These are phyloP conservation scores for Sarcophaga subvicina DNA, from an alignment of 2,888 invertebrate species.

Conservation along the genomic window DNA sequence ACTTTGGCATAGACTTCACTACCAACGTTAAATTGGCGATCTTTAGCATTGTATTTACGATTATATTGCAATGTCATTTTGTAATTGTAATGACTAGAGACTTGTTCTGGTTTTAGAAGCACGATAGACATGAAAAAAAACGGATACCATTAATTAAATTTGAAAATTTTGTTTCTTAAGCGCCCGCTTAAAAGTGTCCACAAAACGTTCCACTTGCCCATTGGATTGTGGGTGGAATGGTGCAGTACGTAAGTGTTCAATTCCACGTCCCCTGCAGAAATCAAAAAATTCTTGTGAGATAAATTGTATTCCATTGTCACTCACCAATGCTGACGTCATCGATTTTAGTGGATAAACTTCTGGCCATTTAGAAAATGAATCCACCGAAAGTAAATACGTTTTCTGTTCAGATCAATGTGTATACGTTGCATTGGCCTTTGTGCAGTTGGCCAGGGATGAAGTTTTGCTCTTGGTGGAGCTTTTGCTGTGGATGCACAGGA, in stretches of 20 bases:
- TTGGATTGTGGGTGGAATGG: slow-evolving; percentile 69
- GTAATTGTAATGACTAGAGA: slow-evolving; percentile 28
- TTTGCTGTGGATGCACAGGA: slow-evolving; percentile 53
- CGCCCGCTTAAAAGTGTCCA: slow-evolving; percentile 69
- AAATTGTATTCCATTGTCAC: slow-evolving; percentile 68
- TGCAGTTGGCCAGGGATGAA: slow-evolving; percentile 40
- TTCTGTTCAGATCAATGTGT: slow-evolving; percentile 49
- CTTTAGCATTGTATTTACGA: slow-evolving; percentile 35
- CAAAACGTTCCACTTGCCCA: slow-evolving; percentile 71
- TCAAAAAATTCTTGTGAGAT: slow-evolving; percentile 54
- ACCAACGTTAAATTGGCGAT: slow-evolving; percentile 25
- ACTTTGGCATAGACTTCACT: slow-evolving; percentile 43
- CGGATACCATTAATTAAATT: slow-evolving; percentile 8
- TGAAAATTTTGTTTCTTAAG: slow-evolving; percentile 35
- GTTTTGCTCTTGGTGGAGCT: slow-evolving; percentile 14
- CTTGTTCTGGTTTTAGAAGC: slow-evolving; percentile 46
- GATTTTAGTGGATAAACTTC: slow-evolving; percentile 44
- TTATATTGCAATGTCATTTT: slow-evolving; percentile 34
- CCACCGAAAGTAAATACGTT: slow-evolving; percentile 42
- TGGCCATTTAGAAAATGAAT: slow-evolving; percentile 61
- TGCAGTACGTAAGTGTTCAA: slow-evolving; percentile 66
- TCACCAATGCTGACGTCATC: slow-evolving; percentile 57
- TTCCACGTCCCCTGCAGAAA: slow-evolving; percentile 61
- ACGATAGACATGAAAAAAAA: slow-evolving; percentile 32
- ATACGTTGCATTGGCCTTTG: slow-evolving; percentile 49